These are phyloP conservation scores for Strix aluco DNA, from an alignment of 2,113 vertebrate genomes.

Conservation along the genomic window DNA sequence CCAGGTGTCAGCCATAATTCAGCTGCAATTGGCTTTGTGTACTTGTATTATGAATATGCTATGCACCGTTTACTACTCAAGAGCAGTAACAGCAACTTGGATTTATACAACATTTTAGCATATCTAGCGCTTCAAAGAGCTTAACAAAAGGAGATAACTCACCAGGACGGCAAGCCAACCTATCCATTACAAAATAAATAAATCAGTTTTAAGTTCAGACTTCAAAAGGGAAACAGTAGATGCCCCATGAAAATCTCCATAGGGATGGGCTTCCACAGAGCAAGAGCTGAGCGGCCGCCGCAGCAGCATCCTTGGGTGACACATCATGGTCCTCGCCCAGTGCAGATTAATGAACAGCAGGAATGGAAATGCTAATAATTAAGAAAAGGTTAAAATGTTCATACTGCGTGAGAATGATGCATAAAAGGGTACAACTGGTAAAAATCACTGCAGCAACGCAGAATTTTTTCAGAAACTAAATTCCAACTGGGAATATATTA, in stretches of 20 bases:
- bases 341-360: constrained; percentile 55
- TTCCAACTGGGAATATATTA: constrained; percentile 66
- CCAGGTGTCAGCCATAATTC: background rate
- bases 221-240: constrained; percentile 53
- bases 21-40: background rate
- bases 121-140: constrained; percentile 38
- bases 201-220: constrained; percentile 60
- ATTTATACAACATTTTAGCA: constrained; percentile 28
- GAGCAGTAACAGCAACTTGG: background rate
- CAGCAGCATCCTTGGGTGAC: constrained; percentile 24
- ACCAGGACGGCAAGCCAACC: constrained; percentile 43
- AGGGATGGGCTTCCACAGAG: constrained; percentile 33
- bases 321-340: constrained; percentile 8
- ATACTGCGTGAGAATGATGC: constrained; percentile 42
- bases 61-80: background rate
- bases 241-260: constrained; percentile 28
- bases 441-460: constrained; percentile 1
- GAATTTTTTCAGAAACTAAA: background rate
- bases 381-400: constrained; percentile 71
- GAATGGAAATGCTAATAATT: constrained; percentile 64
- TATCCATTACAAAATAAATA: constrained; percentile 66
- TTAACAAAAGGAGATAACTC: constrained; percentile 59
- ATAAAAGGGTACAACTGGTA: constrained; percentile 48
- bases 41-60: background rate
- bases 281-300: background rate